A percentile compares a stretch with the other conserved stretches of the same genome.
These are phyloP conservation scores for Sitobion miscanthi DNA, from an alignment of 1,140 invertebrate genomes.

Conservation along the genomic window DNA sequence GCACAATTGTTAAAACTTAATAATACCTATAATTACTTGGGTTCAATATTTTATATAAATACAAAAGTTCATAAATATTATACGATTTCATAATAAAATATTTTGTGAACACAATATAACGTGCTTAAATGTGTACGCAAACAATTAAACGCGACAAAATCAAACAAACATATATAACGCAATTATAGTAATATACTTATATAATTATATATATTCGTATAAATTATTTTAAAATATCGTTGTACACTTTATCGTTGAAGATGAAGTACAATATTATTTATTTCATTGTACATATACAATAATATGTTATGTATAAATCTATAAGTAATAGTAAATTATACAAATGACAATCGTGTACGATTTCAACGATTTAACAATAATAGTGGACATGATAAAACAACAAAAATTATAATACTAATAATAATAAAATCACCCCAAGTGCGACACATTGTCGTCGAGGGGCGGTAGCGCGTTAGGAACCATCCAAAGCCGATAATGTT, in stretches of 20 bases:
- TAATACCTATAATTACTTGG: neutral
- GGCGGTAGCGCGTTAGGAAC: neutral
- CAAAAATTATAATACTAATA: neutral
- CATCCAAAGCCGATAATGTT: neutral
- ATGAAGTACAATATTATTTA: neutral
- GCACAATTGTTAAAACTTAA: neutral
- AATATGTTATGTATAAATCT: neutral
- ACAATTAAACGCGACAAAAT: neutral
- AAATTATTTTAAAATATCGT: neutral
- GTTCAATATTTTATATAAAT: neutral
- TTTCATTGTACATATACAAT: neutral
- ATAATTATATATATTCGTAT: neutral
- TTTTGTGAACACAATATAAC: neutral
- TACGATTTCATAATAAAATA: neutral
- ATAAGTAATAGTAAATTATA: neutral
- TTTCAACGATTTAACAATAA: slow-evolving; percentile 12
- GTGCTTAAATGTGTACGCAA: neutral
- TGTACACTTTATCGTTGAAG: neutral
- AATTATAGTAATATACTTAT: neutral
- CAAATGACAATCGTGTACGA: neutral
- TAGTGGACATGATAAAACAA: neutral
- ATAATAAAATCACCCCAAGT: neutral
- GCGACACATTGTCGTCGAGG: neutral
- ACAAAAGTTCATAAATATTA: neutral
- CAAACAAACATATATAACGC: neutral